Conservation (phyloP, 2,888 invertebrate species). For the Drosophila kambysellisi region DNA sequence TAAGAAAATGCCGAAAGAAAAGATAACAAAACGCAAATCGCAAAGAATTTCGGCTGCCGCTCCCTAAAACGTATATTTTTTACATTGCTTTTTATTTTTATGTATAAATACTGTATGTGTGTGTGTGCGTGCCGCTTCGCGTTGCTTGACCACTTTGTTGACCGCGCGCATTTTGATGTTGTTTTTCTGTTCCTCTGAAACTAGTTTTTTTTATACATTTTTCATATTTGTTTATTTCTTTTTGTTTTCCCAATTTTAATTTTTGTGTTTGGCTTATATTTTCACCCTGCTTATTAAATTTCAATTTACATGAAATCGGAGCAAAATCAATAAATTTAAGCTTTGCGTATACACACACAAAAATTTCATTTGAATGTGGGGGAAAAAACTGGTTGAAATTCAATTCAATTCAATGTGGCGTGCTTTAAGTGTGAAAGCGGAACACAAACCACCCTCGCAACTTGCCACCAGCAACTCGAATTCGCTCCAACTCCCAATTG, state of each 20-base stretch:
- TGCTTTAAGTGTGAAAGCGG: conserved; percentile 70
- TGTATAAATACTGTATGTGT: conserved; percentile 2
- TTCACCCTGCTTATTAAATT: conserved; percentile 58
- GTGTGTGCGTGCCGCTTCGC: conserved; percentile 57
- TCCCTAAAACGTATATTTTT: conserved; percentile 64
- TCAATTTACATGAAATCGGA: conserved; percentile 54
- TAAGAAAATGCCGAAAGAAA: conserved; percentile 56
- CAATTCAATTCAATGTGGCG: conserved; percentile 53
- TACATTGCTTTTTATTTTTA: conserved; percentile 38
- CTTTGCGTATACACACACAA: conserved; percentile 66
- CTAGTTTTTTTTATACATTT: conserved; percentile 54
- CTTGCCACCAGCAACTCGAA: conserved; percentile 10
- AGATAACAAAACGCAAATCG: conserved; percentile 28
- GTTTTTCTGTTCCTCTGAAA: conserved; percentile 53
- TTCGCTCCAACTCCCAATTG: conserved; percentile 47
- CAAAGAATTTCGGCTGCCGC: conserved; percentile 57
- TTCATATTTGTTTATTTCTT: conserved; percentile 6
- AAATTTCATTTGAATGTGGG: conserved; percentile 28
- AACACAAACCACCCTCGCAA: conserved; percentile 71
- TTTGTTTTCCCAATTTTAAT: conserved; percentile 20
- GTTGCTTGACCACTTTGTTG: conserved; percentile 81
- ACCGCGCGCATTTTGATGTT: conserved; percentile 74
- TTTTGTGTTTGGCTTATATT: conserved; percentile 36
- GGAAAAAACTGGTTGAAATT: conserved; percentile 56
- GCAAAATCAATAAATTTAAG: conserved; percentile 77